Percentiles rank a stretch among this genome's conserved stretches.
phyloP scores from a whole-genome alignment of 2,888 invertebrate genomes.

The Isotomurus palustris region DNA sequence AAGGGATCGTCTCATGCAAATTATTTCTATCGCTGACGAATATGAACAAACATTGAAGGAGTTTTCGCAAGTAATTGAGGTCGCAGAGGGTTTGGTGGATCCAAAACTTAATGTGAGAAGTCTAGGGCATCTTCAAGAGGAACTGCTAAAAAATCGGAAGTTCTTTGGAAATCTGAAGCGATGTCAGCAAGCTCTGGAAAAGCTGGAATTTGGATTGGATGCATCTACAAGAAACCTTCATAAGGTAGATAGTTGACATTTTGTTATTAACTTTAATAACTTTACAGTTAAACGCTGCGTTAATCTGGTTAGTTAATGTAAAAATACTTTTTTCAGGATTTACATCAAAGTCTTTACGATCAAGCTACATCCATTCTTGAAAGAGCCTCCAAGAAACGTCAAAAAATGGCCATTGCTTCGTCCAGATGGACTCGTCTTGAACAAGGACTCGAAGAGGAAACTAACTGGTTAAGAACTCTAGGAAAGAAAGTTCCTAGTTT shows the following conservation, averaged over 20 bases:
- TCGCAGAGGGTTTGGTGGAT: slow-evolving; percentile 75
- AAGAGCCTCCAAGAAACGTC: slow-evolving; percentile 72
- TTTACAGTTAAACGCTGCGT: neutral
- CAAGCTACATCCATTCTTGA: slow-evolving; percentile 72
- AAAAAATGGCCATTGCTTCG: slow-evolving; percentile 77
- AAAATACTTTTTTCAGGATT: slow-evolving; percentile 46
- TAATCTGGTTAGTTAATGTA: neutral
- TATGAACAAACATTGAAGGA: slow-evolving; percentile 83
- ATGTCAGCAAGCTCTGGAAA: slow-evolving; percentile 76
- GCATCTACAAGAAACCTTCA: slow-evolving; percentile 70
- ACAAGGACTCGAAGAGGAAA: slow-evolving; percentile 76
- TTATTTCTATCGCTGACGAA: slow-evolving; percentile 73
- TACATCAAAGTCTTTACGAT: slow-evolving; percentile 72
- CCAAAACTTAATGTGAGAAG: slow-evolving; percentile 70
- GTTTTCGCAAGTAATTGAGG: slow-evolving; percentile 76
- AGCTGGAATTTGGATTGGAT: slow-evolving; percentile 76
- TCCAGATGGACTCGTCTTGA: slow-evolving; percentile 77
- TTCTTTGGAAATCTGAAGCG: slow-evolving; percentile 85
- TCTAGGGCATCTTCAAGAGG: slow-evolving; percentile 76
- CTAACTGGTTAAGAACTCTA: slow-evolving; percentile 76
- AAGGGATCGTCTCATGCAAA: slow-evolving; percentile 69
- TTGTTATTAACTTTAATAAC: neutral
- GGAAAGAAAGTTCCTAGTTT: slow-evolving; percentile 78
- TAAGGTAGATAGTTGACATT: slow-evolving; percentile 50
- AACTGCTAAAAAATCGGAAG: slow-evolving; percentile 82